phyloP scores from a whole-genome alignment of 2,113 vertebrate genomes.

The Crocuta crocuta region DNA sequence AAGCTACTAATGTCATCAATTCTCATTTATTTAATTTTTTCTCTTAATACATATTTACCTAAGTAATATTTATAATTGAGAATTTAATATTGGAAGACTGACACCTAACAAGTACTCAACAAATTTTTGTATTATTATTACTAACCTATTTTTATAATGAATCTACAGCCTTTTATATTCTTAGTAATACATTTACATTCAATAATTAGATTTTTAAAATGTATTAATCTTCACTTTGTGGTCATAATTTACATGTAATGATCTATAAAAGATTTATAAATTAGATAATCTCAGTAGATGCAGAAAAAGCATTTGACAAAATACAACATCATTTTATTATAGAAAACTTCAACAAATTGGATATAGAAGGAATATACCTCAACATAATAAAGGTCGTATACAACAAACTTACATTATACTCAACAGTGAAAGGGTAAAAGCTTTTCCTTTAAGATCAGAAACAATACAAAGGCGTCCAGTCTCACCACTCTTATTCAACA shows the following conservation, averaged over 20 bases:
- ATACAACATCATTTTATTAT: neutral
- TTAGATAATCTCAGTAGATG: neutral
- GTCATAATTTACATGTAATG: neutral
- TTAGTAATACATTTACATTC: conserved; percentile 1
- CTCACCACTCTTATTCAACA: neutral
- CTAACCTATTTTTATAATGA: neutral
- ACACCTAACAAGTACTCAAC: neutral
- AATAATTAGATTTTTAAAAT: neutral
- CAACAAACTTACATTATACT: neutral
- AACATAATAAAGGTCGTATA: neutral
- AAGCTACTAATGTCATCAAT: neutral
- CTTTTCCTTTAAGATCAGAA: neutral
- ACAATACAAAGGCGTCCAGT: neutral
- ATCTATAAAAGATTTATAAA: neutral
- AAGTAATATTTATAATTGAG: neutral
- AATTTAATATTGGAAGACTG: conserved; percentile 2
- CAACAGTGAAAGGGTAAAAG: neutral
- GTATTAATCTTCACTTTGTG: neutral
- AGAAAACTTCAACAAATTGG: neutral
- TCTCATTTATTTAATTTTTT: conserved; percentile 5
- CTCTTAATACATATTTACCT: neutral
- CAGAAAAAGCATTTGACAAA: neutral
- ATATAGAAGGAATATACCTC: neutral
- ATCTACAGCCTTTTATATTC: neutral
- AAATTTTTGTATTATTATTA: neutral